A percentile compares a stretch with the other conserved stretches of the same genome.
phyloP scores from a whole-genome alignment of 1,140 invertebrate species.

The Meloidogyne floridensis region DNA sequence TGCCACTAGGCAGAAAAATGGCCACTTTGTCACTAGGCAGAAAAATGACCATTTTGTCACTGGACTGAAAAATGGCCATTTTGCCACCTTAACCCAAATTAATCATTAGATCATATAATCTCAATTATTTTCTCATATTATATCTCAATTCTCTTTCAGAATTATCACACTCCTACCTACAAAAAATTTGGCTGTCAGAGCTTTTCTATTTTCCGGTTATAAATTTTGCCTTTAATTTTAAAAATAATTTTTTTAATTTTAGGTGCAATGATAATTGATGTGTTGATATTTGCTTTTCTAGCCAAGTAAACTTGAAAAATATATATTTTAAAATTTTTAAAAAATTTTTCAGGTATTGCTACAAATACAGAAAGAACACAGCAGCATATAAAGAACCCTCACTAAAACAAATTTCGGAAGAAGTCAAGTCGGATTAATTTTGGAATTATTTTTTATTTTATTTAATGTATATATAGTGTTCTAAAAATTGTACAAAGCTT shows the following conservation, averaged over 20 bases:
- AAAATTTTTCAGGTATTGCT: background rate
- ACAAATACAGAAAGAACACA: conserved; percentile 2
- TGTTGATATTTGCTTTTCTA: background rate
- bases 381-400: conserved; percentile 1
- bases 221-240: background rate
- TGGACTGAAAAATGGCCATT: too few relatives aligned
- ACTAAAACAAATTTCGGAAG: background rate
- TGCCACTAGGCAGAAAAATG: too few relatives aligned
- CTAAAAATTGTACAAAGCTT: background rate
- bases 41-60: background rate
- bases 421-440: background rate
- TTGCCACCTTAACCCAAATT: too few relatives aligned
- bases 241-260: background rate
- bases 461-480: background rate
- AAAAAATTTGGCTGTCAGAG: background rate
- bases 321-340: background rate
- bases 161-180: background rate
- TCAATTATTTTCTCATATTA: background rate
- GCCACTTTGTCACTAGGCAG: too few relatives aligned
- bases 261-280: background rate
- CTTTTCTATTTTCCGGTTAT: background rate
- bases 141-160: background rate
- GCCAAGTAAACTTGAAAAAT: background rate
- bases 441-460: background rate
- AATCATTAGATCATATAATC: too few relatives aligned